phyloP scores from a whole-genome alignment of 2,113 vertebrate genomes.

The Motacilla alba region DNA sequence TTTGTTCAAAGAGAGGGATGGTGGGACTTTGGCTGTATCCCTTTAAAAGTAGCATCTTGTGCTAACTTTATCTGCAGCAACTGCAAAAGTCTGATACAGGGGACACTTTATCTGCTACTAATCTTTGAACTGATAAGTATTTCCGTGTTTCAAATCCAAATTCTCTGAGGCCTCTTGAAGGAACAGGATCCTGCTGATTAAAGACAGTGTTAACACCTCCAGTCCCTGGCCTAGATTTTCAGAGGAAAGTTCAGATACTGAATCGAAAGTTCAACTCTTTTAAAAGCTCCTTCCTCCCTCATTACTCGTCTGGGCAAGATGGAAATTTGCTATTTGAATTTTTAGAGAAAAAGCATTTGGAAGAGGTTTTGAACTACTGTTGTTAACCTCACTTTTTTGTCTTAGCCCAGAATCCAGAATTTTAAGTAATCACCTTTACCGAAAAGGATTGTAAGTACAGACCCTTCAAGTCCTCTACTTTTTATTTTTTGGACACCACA shows the following conservation, averaged over 20 bases:
- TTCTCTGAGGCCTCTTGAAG: neutral
- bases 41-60: neutral
- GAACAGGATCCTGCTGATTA: neutral
- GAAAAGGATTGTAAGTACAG: neutral
- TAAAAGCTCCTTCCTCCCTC: neutral
- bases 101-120: neutral
- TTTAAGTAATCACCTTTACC: neutral
- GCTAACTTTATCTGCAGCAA: neutral
- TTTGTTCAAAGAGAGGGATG: neutral
- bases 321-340: neutral
- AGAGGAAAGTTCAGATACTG: neutral
- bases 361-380: neutral
- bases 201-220: neutral
- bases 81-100: neutral
- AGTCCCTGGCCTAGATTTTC: neutral
- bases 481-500: neutral
- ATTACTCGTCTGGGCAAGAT: neutral
- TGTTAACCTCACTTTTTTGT: neutral
- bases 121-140: neutral
- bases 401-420: neutral
- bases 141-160: neutral
- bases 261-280: neutral
- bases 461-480: neutral
- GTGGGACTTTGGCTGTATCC: neutral
- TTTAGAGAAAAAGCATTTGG: neutral